Base-by-base conservation (phyloP, 1,140 invertebrate species). In the Octopus bimaculoides region DNA sequence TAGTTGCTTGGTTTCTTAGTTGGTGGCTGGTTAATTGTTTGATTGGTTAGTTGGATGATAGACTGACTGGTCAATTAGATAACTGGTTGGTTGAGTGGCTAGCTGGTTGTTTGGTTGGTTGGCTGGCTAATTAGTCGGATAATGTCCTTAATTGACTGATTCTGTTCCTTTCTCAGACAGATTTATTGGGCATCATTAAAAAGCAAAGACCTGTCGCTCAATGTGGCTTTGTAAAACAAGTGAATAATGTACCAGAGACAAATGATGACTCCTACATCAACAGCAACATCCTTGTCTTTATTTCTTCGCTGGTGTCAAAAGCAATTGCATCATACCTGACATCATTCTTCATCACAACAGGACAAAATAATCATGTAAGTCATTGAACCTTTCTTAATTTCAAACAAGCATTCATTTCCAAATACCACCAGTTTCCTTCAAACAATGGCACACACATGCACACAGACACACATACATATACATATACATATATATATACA, bases 301-400 rank as follows among this genome's bases (percentile, higher is more conserved):
- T 83, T 4, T 86, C 84, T 53, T 84, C 86, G 9, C 78, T 86
- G 5, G 82, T 86, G 61, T 85, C 86, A 10, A 86, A 86, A 77
- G 84, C 84, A 9, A 54, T 86, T 52, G 82, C 83, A 4, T 85
- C 84, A 14, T 53, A 85, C 10, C 77, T 86, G 14, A 83, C 84
- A 52, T 84, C 84, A 26, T 82, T 85, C 54, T 74, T 83, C n/a
- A 77, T 86, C 41, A 80, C 81, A 26, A 78, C 83, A 7, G 79
- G 71, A 41, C 53, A 75, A 53, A 74, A 61, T 54, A 41, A 82
- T 7, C 55, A 82, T 78, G 85, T 86, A 80, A 77, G 69, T 17
- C 14, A 14, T 0, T 61, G 9, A 61, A 12, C 17, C 9, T 12
- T n/a, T 78, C 10, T 26, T 54, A 41, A 5, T 52, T 66, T 26